Conservation (phyloP, 2,797 vertebrate species). For the Sebastes steindachneri region DNA sequence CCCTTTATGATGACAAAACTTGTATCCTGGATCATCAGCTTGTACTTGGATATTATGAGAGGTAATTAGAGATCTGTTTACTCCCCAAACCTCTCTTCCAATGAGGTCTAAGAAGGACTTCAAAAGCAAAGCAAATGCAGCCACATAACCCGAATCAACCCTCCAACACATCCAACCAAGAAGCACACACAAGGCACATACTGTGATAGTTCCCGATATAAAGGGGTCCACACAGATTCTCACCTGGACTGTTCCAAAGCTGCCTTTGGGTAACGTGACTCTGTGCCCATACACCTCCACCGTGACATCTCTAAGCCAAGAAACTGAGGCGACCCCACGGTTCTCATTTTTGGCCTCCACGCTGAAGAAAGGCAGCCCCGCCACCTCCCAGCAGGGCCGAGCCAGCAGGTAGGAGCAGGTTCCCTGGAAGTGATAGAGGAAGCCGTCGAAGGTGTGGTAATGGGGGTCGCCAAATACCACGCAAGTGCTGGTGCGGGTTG, state of each 20-base stretch:
- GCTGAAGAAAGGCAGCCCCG: slow-evolving; percentile 92
- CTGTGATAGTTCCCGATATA: no score
- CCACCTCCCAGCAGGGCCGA: slow-evolving; percentile 91
- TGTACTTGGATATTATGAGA: not conserved
- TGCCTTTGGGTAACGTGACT: slow-evolving; percentile 90
- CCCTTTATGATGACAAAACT: not conserved
- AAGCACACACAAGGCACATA: not conserved
- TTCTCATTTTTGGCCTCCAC: slow-evolving; percentile 99
- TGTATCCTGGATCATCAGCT: not conserved
- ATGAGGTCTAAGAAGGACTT: not conserved
- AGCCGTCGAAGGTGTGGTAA: slow-evolving; percentile 98
- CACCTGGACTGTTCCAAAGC: slow-evolving; percentile 92
- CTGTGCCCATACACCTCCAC: slow-evolving; percentile 95
- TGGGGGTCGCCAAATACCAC: slow-evolving; percentile 98
- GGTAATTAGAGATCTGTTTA: not conserved
- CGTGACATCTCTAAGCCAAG: slow-evolving; percentile 94
- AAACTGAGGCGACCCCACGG: slow-evolving; percentile 89
- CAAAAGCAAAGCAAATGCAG: not conserved
- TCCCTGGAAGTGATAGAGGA: slow-evolving; percentile 99
- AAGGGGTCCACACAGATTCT: slow-evolving; percentile 40
- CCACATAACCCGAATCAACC: not conserved
- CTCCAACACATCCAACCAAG: not conserved
- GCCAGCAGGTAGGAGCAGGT: slow-evolving; percentile 97
- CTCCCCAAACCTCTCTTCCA: not conserved
- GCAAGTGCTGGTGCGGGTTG: slow-evolving; percentile 94